Evolutionary conservation across 2,888 invertebrate genomes (phyloP), one percentile per base, ranked within the genome.

Genomic region (Stenurella melanura): DNA sequence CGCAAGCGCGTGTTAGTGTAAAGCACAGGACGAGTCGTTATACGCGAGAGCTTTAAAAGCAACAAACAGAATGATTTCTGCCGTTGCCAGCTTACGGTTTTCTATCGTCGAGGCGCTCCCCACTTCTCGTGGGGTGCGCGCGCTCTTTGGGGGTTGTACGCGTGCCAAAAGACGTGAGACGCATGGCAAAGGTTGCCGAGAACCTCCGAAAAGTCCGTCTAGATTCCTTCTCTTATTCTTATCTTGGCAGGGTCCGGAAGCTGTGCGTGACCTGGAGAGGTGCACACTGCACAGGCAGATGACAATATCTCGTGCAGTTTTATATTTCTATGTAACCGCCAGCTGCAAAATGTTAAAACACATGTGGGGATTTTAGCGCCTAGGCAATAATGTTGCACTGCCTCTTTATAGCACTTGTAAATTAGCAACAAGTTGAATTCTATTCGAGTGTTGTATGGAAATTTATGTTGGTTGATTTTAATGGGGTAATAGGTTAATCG

Each of bases 51-150:
- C 61, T 87, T 85, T 88, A 90, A 88, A 89, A 90, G 90, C 90
- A 89, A 89, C 90, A 90, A 89, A 90, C 91, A 90, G 88, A 91
- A 91, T 92, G 91, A 78, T 90, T 90, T 87, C 89, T 88, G 88
- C 87, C 67, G 73, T 73, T 66, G 77, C 66, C 73, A 74, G 76
- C 78, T 74, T 78, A 78, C 81, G 89, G 90, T 90, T 89, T 89
- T 88, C 89, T 89, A 88, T 82, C 81, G 77, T 80, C 83, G 82
- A 84, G 81, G 79, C 83, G 82, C 79, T 79, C 79, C 83, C 88
- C 87, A 87, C 87, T 85, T 88, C 83, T 82, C 77, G 77, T 76
- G 85, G 82, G 85, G 81, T 84, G 87, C 86, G 87, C 87, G 87
- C 86, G 86, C 87, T 85, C 83, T 83, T 72, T 72, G 86, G 87